Evolutionary conservation across 2,797 vertebrate genomes (phyloP), one percentile per base, ranked within the genome.

Genomic region (Myotis myotis): DNA sequence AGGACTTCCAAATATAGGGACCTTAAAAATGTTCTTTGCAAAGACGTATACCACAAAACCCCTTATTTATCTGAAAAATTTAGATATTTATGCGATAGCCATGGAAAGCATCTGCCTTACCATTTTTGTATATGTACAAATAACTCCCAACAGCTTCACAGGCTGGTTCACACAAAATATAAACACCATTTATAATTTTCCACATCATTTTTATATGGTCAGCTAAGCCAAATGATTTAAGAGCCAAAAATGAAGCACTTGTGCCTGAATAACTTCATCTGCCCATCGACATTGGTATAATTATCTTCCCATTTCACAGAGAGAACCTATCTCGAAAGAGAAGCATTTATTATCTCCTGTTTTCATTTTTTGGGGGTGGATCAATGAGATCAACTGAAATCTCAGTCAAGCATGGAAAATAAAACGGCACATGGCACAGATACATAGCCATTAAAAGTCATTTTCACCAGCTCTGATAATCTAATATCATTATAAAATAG

Each of bases 401-500:
- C 41, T 93, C 23, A 91, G 41, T 57, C 38, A 87, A 87, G 36
- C 28, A 4, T 62, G 60, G 64, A 91, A 91, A 94, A 95, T 68
- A 91, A 93, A 95, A 33, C 5, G 60, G 49, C 22, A 44, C 49
- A 17, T 28, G 10, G 28, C 30, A 89, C 15, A 84, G 49, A 89
- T 51, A 68, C 49, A 70, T 62, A 44, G 15, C 23, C 68, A 91
- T 78, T 82, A 91, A 62, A 89, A 88, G 33, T 79, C 28, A 93
- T 89, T 95, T 93, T 84, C 36, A 57, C n/a, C 82, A 93, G 53
- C 12, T 91, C 38, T 49, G 70, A 68, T 93, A 95, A 91, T 91
- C 53, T 95, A 84, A 84, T 72, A 38, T 81, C n/a, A 83, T 82
- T 88, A 93, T 94, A 93, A 97, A 96, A 87, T 8, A 89, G 88